A percentile compares a stretch with the other conserved stretches of the same genome.
phyloP scores from a whole-genome alignment of 1,140 invertebrate genomes.

The Lordiphosa mommai region DNA sequence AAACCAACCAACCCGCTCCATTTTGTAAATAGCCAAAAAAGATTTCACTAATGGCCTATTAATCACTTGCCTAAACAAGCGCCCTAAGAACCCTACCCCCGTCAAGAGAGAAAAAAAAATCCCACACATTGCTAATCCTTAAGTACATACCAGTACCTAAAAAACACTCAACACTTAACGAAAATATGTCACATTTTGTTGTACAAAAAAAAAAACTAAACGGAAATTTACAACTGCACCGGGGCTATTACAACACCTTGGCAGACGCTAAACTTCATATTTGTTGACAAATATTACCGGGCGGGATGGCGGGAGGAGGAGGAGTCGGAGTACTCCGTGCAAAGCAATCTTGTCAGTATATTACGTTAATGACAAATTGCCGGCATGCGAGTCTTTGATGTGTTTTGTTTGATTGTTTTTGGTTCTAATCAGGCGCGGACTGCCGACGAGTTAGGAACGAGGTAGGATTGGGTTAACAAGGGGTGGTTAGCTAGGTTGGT shows the following conservation, averaged over 20 bases:
- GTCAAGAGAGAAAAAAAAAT: slow-evolving; percentile 41
- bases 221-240: slow-evolving; percentile 63
- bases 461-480: slow-evolving; percentile 37
- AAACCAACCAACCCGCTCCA: slow-evolving; percentile 5
- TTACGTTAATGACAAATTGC: slow-evolving; percentile 78
- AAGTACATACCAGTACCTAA: slow-evolving; percentile 27
- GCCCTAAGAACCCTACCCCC: slow-evolving; percentile 26
- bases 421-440: slow-evolving; percentile 72
- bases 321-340: slow-evolving; percentile 42
- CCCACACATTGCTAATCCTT: slow-evolving; percentile 70
- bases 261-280: slow-evolving; percentile 65
- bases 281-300: slow-evolving; percentile 62
- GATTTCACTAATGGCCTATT: slow-evolving; percentile 44
- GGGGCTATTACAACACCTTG: slow-evolving; percentile 65
- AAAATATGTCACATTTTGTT: slow-evolving; percentile 63
- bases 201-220: slow-evolving; percentile 33
- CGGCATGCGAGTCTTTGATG: slow-evolving; percentile 62
- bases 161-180: slow-evolving; percentile 11
- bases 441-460: slow-evolving; percentile 67
- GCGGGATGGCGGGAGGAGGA: neutral
- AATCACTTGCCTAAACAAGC: slow-evolving; percentile 52
- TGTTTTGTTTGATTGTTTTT: slow-evolving; percentile 75
- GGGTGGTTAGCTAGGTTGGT: slow-evolving; percentile 1
- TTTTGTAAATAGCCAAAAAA: slow-evolving; percentile 38
- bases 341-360: slow-evolving; percentile 78